A percentile compares a stretch with the other conserved stretches of the same genome.
These are phyloP conservation scores for Dendrolimus kikuchii DNA, from an alignment of 1,140 invertebrate genomes.

Conservation along the genomic window DNA sequence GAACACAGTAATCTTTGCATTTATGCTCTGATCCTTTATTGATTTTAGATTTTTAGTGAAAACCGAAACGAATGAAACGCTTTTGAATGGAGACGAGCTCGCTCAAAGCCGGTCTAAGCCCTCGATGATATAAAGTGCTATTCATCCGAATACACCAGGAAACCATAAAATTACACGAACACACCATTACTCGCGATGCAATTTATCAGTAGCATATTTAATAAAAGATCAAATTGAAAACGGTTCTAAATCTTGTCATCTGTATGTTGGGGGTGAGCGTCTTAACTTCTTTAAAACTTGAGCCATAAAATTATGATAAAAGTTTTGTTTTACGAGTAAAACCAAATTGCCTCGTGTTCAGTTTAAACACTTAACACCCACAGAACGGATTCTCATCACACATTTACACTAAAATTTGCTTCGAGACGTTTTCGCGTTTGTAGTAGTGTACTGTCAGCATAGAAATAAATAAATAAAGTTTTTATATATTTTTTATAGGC, in stretches of 20 bases:
- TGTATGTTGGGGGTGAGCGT: constrained; percentile 34
- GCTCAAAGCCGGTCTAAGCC: constrained; percentile 63
- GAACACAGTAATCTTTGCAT: constrained; percentile 69
- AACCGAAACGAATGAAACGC: constrained; percentile 65
- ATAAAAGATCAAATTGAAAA: too few species aligned
- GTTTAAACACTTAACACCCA: constrained; percentile 52
- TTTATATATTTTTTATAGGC: too few species aligned
- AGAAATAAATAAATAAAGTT: too few species aligned
- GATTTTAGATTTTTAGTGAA: constrained; percentile 71
- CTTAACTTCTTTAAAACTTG: constrained; percentile 45
- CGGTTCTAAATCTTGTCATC: too few species aligned
- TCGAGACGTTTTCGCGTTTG: too few species aligned
- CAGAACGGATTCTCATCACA: constrained; percentile 32
- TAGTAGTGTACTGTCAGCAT: too few species aligned
- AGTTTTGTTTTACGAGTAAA: constrained; percentile 60
- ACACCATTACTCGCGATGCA: constrained; percentile 3
- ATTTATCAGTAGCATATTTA: too few species aligned
- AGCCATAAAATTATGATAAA: constrained; percentile 63
- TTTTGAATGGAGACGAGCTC: constrained; percentile 64
- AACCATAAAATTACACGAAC: constrained; percentile 24
- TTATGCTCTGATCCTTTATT: constrained; percentile 70
- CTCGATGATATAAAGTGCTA: constrained; percentile 64
- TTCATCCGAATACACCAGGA: constrained; percentile 52
- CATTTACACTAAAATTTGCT: too few species aligned
- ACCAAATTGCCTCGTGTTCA: constrained; percentile 49